Evolutionary conservation across 1,140 invertebrate species (phyloP), one percentile per base, ranked within the genome.

Genomic region (Phymorhynchus buccinoides): DNA sequence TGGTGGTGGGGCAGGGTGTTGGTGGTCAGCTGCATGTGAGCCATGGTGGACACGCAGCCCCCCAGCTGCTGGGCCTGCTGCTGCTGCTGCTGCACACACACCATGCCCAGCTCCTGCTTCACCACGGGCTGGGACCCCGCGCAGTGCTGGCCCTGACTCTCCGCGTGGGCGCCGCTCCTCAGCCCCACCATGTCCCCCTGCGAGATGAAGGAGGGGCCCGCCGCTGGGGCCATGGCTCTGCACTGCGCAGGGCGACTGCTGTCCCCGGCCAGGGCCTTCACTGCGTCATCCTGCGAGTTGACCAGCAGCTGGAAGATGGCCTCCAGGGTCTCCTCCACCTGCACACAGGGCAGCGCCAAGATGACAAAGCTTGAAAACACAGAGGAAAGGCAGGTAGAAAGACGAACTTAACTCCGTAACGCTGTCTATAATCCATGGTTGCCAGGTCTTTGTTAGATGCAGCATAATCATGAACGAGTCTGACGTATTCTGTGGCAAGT

Each of bases 211-310:
- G 83, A 75, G 32, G 78, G 73, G 32, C 77, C 44, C 7, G 80
- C 32, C 6, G 80, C 52, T 12, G 41, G 30, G 1, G n/a, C 52
- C 32, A n/a, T 32, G 12, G n/a, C 48, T 7, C 84, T 27, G 75
- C 81, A 86, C 16, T 37, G 81, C 85, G 79, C 81, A 14, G 71
- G 80, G 62, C 12, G 48, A 37, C 77, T 88, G 80, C 39, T 91
- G 90, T 85, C 96, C 96, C 42, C 62, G 6, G 62, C 66, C 27
- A 83, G 22, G 12, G 81, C 37, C 37, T 83, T 83, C 78, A 27
- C 71, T 68, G 18, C 41, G 2, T 84, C 83, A 30, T 84, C 83
- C 16, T 84, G 71, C 0, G 56, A 66, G 79, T 80, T 81, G 56
- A 87, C 77, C 73, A 87, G 48, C 6, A 85, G 52, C 42, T 77